Evolutionary conservation across 2,797 vertebrate species (phyloP).

Genomic region (Melanotaenia trifasciata): DNA sequence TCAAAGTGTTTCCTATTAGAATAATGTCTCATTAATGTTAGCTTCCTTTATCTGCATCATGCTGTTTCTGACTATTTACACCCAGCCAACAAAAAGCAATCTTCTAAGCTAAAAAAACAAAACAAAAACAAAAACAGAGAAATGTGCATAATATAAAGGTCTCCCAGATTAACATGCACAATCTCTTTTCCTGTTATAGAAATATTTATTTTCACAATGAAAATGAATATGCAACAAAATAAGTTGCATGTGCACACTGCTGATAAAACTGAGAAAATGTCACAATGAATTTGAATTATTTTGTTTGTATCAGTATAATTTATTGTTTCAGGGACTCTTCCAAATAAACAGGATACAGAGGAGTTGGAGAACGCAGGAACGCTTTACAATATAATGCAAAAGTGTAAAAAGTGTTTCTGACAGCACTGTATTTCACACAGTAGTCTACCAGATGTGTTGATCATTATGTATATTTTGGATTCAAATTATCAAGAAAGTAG

Average conservation of each 20-base stretch:
- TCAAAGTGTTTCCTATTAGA: background rate
- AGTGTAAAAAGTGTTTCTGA: background rate
- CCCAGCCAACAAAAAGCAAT: background rate
- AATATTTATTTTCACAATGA: background rate
- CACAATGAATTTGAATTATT: background rate
- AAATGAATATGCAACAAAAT: background rate
- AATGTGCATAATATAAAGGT: background rate
- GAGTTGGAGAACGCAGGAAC: background rate
- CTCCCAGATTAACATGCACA: background rate
- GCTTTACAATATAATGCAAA: slow-evolving; percentile 1
- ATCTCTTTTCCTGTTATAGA: background rate
- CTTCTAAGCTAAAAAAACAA: background rate
- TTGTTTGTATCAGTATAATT: background rate
- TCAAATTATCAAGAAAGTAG: background rate
- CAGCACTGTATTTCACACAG: background rate
- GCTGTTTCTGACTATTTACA: background rate
- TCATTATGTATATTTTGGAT: background rate
- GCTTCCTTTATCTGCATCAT: background rate
- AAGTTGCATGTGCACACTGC: background rate
- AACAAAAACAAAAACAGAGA: background rate
- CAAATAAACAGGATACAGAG: background rate
- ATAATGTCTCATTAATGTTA: background rate
- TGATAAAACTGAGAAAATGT: background rate
- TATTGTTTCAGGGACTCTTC: background rate
- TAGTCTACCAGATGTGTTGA: background rate